Percentiles rank a stretch among this genome's conserved stretches.
Evolutionary conservation across 30 jellyfish, hydroid and myxozoan species (phyloP).

Genomic region (Turritopsis dohrnii): DNA sequence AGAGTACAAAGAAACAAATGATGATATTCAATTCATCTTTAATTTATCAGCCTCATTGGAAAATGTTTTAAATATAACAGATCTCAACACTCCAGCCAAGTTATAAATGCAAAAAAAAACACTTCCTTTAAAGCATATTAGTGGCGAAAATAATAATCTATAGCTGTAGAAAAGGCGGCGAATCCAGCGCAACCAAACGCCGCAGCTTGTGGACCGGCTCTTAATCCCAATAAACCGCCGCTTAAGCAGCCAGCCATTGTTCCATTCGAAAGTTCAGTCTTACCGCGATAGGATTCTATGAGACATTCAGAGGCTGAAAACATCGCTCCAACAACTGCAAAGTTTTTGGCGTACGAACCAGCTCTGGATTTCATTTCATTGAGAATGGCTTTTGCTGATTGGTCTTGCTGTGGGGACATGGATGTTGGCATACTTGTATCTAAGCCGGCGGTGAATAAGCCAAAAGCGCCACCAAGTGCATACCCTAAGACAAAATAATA

Average conservation of each 20-base stretch:
- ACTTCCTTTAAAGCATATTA: slow-evolving; percentile 8
- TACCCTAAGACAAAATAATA: slow-evolving; percentile 54
- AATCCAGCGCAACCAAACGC: slow-evolving; percentile 97
- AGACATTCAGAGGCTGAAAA: slow-evolving; percentile 94
- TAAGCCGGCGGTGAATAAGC: slow-evolving; percentile 95
- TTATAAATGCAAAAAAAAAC: neutral
- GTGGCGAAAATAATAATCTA: slow-evolving; percentile 83
- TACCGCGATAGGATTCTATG: slow-evolving; percentile 84
- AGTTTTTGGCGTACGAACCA: slow-evolving; percentile 84
- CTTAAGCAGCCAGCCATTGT: slow-evolving; percentile 98
- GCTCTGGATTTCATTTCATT: slow-evolving; percentile 93
- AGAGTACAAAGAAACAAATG: too few species aligned
- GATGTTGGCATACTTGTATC: slow-evolving; percentile 97
- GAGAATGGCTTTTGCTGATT: slow-evolving; percentile 82
- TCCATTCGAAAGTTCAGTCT: slow-evolving; percentile 89
- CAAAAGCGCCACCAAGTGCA: slow-evolving; percentile 97
- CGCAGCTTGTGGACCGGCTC: slow-evolving; percentile 99
- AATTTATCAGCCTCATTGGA: too few species aligned
- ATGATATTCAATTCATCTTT: too few species aligned
- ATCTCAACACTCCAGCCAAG: too few species aligned
- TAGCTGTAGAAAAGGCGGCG: slow-evolving; percentile 98
- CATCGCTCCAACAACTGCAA: slow-evolving; percentile 99
- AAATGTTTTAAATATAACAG: too few species aligned
- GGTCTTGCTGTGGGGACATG: slow-evolving; percentile 65
- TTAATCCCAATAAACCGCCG: slow-evolving; percentile 90